phyloP scores from a whole-genome alignment of 2,113 vertebrate species.

The Pleuronectes platessa region DNA sequence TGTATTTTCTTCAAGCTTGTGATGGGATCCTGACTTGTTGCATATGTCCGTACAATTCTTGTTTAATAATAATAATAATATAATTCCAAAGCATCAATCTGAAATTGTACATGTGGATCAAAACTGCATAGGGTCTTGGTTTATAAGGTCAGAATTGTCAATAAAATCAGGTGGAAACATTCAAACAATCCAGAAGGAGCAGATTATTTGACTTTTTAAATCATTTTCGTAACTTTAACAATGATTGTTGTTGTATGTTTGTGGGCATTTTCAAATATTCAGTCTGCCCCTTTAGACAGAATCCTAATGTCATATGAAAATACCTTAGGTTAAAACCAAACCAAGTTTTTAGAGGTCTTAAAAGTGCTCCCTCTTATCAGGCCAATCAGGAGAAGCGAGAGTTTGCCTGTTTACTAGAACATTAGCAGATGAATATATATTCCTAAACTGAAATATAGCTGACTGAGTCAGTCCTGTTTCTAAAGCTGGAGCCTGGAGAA shows the following conservation, averaged over 20 bases:
- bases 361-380: not conserved
- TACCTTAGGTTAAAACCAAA: not conserved
- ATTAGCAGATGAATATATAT: constrained; percentile 15
- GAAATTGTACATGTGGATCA: too few relatives aligned
- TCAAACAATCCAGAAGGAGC: not conserved
- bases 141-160: not conserved
- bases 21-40: too few relatives aligned
- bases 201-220: too few relatives aligned
- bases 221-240: too few relatives aligned
- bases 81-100: too few relatives aligned
- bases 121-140: not conserved
- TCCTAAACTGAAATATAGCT: constrained; percentile 8
- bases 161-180: not conserved
- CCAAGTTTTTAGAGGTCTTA: not conserved
- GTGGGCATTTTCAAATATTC: too few relatives aligned
- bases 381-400: not conserved
- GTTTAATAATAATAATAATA: too few relatives aligned
- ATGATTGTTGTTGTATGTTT: too few relatives aligned
- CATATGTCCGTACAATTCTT: too few relatives aligned
- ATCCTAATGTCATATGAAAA: not conserved
- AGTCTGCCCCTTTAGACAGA: not conserved
- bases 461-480: constrained; percentile 1
- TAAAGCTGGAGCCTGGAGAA: constrained; percentile 14
- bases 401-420: not conserved
- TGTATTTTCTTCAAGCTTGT: too few relatives aligned